Evolutionary conservation across 2,797 vertebrate species (phyloP).

Genomic region (Platalea minor): DNA sequence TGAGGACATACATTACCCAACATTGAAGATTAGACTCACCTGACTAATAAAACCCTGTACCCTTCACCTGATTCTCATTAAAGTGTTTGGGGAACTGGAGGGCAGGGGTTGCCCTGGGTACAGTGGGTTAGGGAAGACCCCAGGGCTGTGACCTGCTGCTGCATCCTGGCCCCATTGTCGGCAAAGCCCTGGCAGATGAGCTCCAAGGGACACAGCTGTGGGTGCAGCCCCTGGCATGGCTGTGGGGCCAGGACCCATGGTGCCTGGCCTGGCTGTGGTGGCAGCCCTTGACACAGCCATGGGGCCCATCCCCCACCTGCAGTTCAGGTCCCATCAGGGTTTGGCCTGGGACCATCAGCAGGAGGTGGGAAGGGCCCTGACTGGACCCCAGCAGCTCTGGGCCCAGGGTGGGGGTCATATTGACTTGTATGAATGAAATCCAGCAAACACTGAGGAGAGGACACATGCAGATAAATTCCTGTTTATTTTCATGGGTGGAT

Average conservation of each 20-base stretch:
- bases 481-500: neutral
- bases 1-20: neutral
- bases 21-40: neutral
- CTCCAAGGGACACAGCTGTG: neutral
- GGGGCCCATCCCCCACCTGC: rapidly evolving
- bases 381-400: rapidly evolving
- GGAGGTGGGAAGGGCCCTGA: neutral
- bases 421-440: neutral
- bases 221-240: too few relatives aligned
- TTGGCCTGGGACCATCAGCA: neutral
- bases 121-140: rapidly evolving
- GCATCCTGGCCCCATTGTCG: neutral
- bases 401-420: rapidly evolving
- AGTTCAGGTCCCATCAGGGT: rapidly evolving
- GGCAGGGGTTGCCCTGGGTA: rapidly evolving
- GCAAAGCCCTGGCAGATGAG: neutral
- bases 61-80: neutral
- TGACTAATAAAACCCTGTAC: neutral
- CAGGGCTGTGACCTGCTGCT: neutral
- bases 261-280: neutral
- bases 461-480: neutral
- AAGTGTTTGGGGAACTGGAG: neutral
- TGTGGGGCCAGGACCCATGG: rapidly evolving
- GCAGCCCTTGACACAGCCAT: neutral
- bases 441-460: neutral